These are phyloP conservation scores for Melanocharis versteri DNA, from an alignment of 2,113 vertebrate species.

Conservation along the genomic window DNA sequence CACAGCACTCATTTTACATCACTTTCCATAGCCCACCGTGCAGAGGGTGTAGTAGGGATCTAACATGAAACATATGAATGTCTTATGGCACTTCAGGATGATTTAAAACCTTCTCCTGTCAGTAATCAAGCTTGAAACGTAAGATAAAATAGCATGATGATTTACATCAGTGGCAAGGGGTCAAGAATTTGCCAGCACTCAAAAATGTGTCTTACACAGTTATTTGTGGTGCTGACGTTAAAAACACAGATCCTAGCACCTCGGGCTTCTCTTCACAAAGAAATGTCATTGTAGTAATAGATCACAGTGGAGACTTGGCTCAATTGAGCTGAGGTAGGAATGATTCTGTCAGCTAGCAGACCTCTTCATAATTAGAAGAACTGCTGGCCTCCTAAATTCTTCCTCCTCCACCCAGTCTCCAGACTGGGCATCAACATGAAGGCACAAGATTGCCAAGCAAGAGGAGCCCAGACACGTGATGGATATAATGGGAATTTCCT, in stretches of 20 bases:
- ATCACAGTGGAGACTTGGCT: background rate
- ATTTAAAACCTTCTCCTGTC: constrained; percentile 30
- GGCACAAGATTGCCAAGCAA: background rate
- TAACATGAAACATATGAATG: background rate
- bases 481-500: background rate
- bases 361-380: background rate
- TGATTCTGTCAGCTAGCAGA: background rate
- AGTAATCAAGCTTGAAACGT: background rate
- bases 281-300: background rate
- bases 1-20: background rate
- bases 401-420: background rate
- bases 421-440: background rate
- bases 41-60: background rate
- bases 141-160: background rate
- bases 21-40: background rate
- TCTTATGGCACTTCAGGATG: background rate
- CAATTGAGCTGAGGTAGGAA: background rate
- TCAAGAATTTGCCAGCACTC: constrained; percentile 29
- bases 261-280: constrained; percentile 6
- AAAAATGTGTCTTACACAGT: background rate
- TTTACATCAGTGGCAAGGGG: background rate
- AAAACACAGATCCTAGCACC: constrained; percentile 9
- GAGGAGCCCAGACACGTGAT: background rate
- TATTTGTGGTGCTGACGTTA: background rate
- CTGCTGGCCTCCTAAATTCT: background rate